Evolutionary conservation across 2,888 invertebrate species (phyloP).

Genomic region (Cerastoderma edule): DNA sequence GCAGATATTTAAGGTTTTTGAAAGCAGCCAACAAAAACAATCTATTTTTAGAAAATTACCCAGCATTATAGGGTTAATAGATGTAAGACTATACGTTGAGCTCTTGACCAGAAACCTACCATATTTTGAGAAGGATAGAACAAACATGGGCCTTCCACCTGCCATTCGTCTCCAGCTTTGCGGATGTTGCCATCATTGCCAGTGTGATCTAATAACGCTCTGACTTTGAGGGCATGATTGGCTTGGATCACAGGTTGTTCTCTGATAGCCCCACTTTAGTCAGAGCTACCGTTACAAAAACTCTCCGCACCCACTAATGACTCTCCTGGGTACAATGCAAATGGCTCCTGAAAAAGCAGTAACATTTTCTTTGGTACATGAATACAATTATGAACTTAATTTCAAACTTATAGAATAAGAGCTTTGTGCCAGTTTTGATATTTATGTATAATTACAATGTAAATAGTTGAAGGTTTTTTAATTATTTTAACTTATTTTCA

Average conservation of each 20-base stretch:
- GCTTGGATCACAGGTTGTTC: conserved; percentile 73
- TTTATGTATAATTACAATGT: too few relatives aligned
- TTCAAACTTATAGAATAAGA: too few relatives aligned
- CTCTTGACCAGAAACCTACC: conserved; percentile 62
- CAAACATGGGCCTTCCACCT: conserved; percentile 77
- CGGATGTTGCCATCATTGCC: conserved; percentile 64
- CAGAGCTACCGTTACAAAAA: conserved; percentile 48
- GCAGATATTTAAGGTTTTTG: too few relatives aligned
- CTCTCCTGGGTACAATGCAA: conserved; percentile 82
- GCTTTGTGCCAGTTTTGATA: too few relatives aligned
- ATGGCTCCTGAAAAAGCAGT: conserved; percentile 74
- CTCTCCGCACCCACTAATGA: conserved; percentile 68
- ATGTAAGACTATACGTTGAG: too few relatives aligned
- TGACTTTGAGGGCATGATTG: conserved; percentile 72
- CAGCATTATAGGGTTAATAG: too few relatives aligned
- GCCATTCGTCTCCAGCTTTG: conserved; percentile 77
- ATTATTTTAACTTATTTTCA: too few relatives aligned
- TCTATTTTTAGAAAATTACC: too few relatives aligned
- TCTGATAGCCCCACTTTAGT: conserved; percentile 67
- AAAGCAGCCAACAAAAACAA: too few relatives aligned
- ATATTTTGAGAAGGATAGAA: conserved; percentile 74
- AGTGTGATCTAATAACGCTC: conserved; percentile 70
- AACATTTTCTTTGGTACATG: too few relatives aligned
- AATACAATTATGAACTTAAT: too few relatives aligned
- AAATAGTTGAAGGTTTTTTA: too few relatives aligned